Base-by-base conservation (phyloP, 2,797 vertebrate species). In the Clarias pachynema region DNA sequence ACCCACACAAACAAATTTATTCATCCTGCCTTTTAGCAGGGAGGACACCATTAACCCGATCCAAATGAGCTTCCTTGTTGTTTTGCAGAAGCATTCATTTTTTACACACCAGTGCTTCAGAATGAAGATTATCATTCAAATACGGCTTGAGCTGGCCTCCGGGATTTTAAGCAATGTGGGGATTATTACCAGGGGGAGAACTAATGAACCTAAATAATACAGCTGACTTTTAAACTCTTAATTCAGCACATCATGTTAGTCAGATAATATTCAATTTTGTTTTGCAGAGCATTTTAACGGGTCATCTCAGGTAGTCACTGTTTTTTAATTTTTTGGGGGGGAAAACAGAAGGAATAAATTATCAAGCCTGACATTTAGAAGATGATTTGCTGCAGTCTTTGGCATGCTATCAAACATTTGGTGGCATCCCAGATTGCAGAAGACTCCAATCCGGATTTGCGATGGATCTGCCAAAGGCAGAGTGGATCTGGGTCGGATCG, bases 1-100 rank as follows among this genome's bases (percentile, higher is more conserved):
- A 44, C 49, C 75, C 86, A 84, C 83, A 79, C 84, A 78, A 63
- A 16, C 75, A 37, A 31, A 75, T 82, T 87, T 88, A 85, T 73
- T 86, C 75, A 65, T 82, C 82, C 53, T 59, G 82, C 84, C 82
- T 81, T 53, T 70, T 34, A 86, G 87, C 88, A 85, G 84, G 60
- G 75, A 89, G 82, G 84, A 87, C 86, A 90, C 89, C 88, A 90
- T 90, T 91, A 91, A 87, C 86, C 84, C 83, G 79, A 82, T 83
- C 69, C 86, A 87, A 87, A 90, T 90, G 86, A 88, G 85, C 78
- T 83, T 81, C 82, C 62, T 75, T 40, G 65, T 86, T 84, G 85
- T 86, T 83, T 84, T 77, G 75, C 73, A 49, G 24, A 60, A 63
- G 26, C 81, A 85, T 74, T 87, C 44, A 7, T 78, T 88, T 88